Percentiles rank a stretch among this genome's conserved stretches.
These are phyloP conservation scores for Poicephalus meyeri DNA, from an alignment of 2,113 vertebrate species.

Conservation along the genomic window DNA sequence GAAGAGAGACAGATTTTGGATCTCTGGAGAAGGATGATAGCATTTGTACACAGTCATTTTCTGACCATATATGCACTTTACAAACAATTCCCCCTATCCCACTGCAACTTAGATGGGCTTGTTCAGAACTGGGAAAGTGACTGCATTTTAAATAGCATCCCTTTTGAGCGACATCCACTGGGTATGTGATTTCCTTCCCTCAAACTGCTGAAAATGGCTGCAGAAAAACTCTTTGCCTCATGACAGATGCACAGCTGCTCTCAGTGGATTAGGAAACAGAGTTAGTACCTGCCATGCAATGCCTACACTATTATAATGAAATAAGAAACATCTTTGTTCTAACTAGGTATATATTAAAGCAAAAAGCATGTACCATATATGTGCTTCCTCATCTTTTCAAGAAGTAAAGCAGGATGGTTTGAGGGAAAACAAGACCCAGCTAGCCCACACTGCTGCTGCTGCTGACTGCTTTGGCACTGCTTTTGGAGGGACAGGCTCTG, in stretches of 20 bases:
- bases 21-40: not conserved
- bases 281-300: not conserved
- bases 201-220: not conserved
- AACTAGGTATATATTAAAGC: not conserved
- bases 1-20: not conserved
- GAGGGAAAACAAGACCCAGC: not conserved
- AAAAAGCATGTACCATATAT: not conserved
- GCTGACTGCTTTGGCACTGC: not conserved
- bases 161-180: not conserved
- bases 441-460: not conserved
- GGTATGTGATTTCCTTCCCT: not conserved
- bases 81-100: not conserved
- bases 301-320: not conserved
- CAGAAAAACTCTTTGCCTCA: not conserved
- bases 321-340: not conserved
- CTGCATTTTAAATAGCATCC: not conserved
- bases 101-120: not conserved
- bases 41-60: not conserved
- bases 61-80: not conserved
- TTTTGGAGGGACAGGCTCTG: not conserved
- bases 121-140: not conserved
- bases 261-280: not conserved
- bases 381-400: not conserved
- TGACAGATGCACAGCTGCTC: not conserved
- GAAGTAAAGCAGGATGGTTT: not conserved